These are phyloP conservation scores for Actinopyga echinites DNA, from an alignment of 53 echinoderm and acorn worm species.

Conservation along the genomic window DNA sequence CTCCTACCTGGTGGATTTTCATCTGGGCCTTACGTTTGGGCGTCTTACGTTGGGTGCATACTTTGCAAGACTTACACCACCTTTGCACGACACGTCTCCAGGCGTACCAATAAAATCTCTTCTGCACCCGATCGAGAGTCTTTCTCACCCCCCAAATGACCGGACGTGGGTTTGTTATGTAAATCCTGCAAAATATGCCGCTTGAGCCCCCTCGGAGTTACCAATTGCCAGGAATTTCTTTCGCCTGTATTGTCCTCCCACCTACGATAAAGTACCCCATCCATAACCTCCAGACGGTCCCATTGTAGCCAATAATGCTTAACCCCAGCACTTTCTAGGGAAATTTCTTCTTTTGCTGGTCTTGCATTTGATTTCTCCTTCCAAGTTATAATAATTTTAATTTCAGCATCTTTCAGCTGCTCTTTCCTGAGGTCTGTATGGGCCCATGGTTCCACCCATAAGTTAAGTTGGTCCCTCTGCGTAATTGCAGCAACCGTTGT, in stretches of 20 bases:
- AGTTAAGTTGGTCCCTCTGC: neutral
- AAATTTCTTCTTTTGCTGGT: neutral
- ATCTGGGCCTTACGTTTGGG: neutral
- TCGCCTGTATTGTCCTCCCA: neutral
- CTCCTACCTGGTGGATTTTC: constrained; percentile 34
- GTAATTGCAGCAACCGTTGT: neutral
- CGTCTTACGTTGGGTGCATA: neutral
- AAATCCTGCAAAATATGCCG: neutral
- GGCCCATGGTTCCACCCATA: neutral
- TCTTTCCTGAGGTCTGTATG: neutral
- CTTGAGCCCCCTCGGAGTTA: neutral
- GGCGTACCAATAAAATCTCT: neutral
- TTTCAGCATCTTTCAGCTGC: neutral
- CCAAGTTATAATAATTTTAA: neutral
- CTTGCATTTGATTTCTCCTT: neutral
- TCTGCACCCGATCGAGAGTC: neutral
- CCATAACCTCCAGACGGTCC: neutral
- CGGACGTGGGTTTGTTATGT: neutral
- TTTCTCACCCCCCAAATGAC: neutral
- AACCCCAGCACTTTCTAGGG: neutral
- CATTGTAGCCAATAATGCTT: neutral
- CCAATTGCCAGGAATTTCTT: neutral
- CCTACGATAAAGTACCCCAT: neutral
- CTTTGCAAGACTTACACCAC: neutral
- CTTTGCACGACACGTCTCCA: neutral